These are phyloP conservation scores for Diplogasteroides magnus DNA, from an alignment of 1,140 invertebrate species.

Conservation along the genomic window DNA sequence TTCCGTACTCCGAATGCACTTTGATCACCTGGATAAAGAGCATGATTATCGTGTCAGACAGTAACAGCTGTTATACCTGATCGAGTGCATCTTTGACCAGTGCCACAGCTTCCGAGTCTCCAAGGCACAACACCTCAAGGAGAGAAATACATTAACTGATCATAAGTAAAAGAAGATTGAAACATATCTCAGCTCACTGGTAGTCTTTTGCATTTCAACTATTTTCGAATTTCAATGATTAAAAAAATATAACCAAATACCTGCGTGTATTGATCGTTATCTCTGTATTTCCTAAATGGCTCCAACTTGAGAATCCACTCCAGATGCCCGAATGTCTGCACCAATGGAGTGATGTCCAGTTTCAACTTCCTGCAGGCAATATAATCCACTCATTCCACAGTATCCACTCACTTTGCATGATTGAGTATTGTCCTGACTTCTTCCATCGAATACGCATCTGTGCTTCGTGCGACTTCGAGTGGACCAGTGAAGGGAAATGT, in stretches of 20 bases:
- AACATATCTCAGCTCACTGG: no score
- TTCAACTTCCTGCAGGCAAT: constrained; percentile 49
- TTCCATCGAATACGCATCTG: constrained; percentile 70
- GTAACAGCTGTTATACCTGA: constrained; percentile 20
- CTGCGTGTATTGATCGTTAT: constrained; percentile 56
- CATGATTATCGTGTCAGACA: no score
- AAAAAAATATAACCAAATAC: no score
- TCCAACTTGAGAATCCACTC: constrained; percentile 59
- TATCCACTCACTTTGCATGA: constrained; percentile 49
- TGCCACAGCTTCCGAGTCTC: constrained; percentile 57
- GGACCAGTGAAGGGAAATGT: constrained; percentile 82
- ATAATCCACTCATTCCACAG: not conserved
- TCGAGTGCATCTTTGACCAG: constrained; percentile 60
- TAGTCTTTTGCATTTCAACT: no score
- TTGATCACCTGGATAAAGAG: constrained; percentile 62
- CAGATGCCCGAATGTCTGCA: constrained; percentile 90
- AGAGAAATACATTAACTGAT: no score
- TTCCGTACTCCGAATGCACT: constrained; percentile 50
- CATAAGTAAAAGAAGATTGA: no score
- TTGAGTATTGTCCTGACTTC: constrained; percentile 67
- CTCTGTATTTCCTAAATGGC: constrained; percentile 57
- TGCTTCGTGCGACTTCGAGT: constrained; percentile 66
- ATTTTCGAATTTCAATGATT: no score
- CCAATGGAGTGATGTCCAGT: constrained; percentile 77
- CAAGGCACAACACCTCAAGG: constrained; percentile 56